Evolutionary conservation across 35 echinoderm and acorn worm genomes (phyloP).

Genomic region (Acanthaster planci): DNA sequence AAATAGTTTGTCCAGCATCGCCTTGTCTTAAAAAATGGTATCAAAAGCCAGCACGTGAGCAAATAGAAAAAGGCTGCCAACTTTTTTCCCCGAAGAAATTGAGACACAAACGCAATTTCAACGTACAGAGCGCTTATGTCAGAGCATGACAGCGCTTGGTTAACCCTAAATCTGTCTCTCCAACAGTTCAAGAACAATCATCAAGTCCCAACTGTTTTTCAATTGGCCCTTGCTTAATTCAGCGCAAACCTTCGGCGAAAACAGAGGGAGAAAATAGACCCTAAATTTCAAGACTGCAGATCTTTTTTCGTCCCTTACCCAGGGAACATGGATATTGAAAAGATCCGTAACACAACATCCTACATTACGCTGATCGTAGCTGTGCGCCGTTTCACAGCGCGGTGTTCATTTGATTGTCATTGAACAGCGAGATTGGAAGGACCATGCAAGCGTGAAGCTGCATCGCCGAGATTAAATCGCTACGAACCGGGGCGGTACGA

Average conservation of each 20-base stretch:
- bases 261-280: not conserved
- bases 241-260: not conserved
- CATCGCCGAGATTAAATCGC: not conserved
- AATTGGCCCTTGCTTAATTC: slow-evolving; percentile 5
- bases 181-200: not conserved
- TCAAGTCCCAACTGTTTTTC: slow-evolving; percentile 16
- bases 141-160: too few relatives aligned
- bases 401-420: slow-evolving; percentile 20
- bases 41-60: too few relatives aligned
- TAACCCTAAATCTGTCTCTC: too few relatives aligned
- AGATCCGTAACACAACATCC: too few relatives aligned
- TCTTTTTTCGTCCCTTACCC: not conserved
- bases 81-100: too few relatives aligned
- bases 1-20: too few relatives aligned
- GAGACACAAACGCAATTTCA: too few relatives aligned
- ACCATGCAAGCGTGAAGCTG: not conserved
- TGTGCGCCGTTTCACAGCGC: not conserved
- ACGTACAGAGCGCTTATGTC: too few relatives aligned
- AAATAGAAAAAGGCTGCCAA: too few relatives aligned
- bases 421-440: not conserved
- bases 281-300: not conserved
- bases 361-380: not conserved
- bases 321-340: too few relatives aligned
- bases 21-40: too few relatives aligned
- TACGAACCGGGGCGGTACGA: not conserved